phyloP scores from a whole-genome alignment of 2,888 invertebrate species.

The Aspidiotus rigidus region DNA sequence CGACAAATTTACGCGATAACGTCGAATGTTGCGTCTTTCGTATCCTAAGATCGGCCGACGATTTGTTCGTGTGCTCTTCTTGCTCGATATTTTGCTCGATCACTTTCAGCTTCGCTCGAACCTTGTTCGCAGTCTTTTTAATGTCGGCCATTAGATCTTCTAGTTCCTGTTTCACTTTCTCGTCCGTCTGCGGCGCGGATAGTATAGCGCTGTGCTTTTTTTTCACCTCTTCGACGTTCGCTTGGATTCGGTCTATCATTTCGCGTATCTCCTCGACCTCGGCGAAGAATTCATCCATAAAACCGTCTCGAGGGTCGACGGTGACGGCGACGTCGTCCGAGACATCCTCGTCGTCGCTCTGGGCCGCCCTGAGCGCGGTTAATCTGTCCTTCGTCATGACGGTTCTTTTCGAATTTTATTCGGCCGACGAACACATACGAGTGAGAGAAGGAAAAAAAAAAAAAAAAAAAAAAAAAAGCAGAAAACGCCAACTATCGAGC shows the following conservation, averaged over 20 bases:
- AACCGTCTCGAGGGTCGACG: constrained; percentile 71
- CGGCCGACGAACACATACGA: too few species aligned
- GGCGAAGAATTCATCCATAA: constrained; percentile 99
- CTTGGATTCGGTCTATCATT: constrained; percentile 99
- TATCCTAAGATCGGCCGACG: constrained; percentile 97
- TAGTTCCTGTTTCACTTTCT: constrained; percentile 99
- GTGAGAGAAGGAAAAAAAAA: too few species aligned
- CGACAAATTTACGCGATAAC: constrained; percentile 96
- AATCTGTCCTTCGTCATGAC: not conserved
- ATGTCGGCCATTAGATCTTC: constrained; percentile 99
- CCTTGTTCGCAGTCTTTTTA: constrained; percentile 99
- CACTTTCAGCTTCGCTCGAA: constrained; percentile 96
- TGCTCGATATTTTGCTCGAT: constrained; percentile 99
- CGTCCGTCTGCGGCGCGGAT: constrained; percentile 96
- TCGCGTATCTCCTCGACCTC: constrained; percentile 99
- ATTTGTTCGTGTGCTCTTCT: constrained; percentile 97
- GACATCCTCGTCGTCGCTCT: constrained; percentile 94
- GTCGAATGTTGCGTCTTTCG: constrained; percentile 99
- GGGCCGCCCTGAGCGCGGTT: constrained; percentile 56
- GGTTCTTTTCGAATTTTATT: too few species aligned
- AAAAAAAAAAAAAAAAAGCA: too few species aligned
- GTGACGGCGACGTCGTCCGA: constrained; percentile 92
- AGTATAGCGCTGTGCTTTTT: constrained; percentile 99
- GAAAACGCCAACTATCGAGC: too few species aligned
- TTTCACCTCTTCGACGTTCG: constrained; percentile 99